phyloP scores from a whole-genome alignment of 2,888 invertebrate species.

The Phengaris alcon region DNA sequence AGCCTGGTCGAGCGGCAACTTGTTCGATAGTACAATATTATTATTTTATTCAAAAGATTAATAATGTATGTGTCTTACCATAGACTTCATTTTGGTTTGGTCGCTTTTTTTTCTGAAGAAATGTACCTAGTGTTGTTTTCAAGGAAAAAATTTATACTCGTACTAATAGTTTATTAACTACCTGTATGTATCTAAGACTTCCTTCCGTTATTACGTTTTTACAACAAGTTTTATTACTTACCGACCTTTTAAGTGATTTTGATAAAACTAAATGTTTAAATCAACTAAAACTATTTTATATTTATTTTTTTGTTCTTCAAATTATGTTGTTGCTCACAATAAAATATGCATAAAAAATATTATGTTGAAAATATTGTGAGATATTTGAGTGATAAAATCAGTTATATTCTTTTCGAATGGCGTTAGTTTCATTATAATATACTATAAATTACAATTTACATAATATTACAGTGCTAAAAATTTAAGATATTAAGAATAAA shows the following conservation, averaged over 20 bases:
- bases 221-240: background rate
- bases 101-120: background rate
- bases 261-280: background rate
- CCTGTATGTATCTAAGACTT: conserved; percentile 8
- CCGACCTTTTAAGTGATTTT: background rate
- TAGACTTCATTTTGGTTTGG: background rate
- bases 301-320: background rate
- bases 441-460: too few species aligned
- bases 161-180: background rate
- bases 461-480: too few species aligned
- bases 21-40: too few species aligned
- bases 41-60: too few species aligned
- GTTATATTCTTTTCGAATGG: too few species aligned
- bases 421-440: too few species aligned
- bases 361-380: too few species aligned
- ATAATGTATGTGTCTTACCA: background rate
- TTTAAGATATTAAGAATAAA: too few species aligned
- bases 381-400: too few species aligned
- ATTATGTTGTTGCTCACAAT: background rate
- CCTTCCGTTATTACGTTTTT: background rate
- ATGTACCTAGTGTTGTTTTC: background rate
- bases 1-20: too few species aligned
- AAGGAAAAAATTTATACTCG: background rate
- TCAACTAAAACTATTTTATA: background rate
- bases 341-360: too few species aligned